Percentiles rank a stretch among this genome's conserved stretches.
Conservation (phyloP, 2,113 vertebrate species). For the Danionella cerebrum region DNA sequence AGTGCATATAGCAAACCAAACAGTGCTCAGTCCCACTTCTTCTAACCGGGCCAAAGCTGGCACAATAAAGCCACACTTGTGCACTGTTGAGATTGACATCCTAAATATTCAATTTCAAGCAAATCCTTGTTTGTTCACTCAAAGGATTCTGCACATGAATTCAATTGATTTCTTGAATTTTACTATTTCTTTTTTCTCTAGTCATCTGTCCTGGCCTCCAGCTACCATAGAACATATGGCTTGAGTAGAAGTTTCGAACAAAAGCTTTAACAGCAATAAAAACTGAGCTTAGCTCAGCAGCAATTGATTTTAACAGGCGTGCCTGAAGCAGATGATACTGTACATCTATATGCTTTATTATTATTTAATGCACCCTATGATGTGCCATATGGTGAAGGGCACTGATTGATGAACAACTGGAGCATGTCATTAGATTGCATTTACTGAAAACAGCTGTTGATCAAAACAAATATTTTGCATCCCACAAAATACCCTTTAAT, state of each 20-base stretch:
- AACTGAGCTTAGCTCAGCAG: not conserved
- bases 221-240: not conserved
- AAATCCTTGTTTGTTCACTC: no score
- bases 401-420: not conserved
- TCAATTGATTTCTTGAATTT: no score
- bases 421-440: not conserved
- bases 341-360: constrained; percentile 41
- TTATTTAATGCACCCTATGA: constrained; percentile 54
- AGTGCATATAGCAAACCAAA: no score
- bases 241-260: not conserved
- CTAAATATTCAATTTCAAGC: no score
- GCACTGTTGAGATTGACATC: no score
- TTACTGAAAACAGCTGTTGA: constrained; percentile 47
- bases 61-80: no score
- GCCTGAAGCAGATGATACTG: not conserved
- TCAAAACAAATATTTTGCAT: constrained; percentile 48
- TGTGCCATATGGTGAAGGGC: not conserved
- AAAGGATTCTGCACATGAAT: no score
- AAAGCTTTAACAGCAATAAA: not conserved
- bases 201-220: not conserved
- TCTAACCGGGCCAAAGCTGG: no score
- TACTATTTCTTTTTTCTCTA: no score
- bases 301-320: not conserved
- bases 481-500: constrained; percentile 48
- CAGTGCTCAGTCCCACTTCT: no score